Percentiles rank a stretch among this genome's conserved stretches.
phyloP scores from a whole-genome alignment of 2,113 vertebrate genomes.

The Noctilio leporinus region DNA sequence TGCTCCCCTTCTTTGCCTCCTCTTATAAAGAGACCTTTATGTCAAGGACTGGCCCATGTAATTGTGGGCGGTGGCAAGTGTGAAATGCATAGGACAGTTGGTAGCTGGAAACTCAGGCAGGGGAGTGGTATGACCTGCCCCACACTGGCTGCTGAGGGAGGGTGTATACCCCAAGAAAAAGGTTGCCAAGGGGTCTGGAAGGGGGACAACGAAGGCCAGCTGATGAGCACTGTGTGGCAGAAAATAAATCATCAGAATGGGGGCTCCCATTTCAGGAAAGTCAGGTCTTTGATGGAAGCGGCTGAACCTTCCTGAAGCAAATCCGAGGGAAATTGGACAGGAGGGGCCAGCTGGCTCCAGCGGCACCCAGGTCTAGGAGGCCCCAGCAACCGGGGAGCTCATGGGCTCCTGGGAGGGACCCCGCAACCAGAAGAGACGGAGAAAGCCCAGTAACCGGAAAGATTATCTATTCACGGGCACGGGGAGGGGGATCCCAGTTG shows the following conservation, averaged over 20 bases:
- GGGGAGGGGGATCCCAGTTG: not conserved
- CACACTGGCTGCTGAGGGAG: fast-evolving
- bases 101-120: not conserved
- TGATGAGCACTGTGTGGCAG: not conserved
- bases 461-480: not conserved
- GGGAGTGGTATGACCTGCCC: too few species aligned
- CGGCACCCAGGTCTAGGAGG: too few species aligned
- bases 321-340: not conserved
- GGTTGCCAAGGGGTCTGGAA: not conserved
- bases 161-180: too few species aligned
- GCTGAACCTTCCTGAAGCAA: not conserved
- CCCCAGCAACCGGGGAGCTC: too few species aligned
- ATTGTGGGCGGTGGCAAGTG: not conserved
- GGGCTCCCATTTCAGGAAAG: not conserved
- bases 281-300: not conserved
- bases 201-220: not conserved
- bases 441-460: fast-evolving
- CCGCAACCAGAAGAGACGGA: not conserved
- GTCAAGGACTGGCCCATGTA: not conserved
- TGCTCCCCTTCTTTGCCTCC: too few species aligned
- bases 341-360: fast-evolving
- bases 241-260: not conserved
- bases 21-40: not conserved
- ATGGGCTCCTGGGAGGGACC: fast-evolving
- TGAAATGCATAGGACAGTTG: not conserved